These are phyloP conservation scores for Vanacampus margaritifer DNA, from an alignment of 2,113 vertebrate species.

Conservation along the genomic window DNA sequence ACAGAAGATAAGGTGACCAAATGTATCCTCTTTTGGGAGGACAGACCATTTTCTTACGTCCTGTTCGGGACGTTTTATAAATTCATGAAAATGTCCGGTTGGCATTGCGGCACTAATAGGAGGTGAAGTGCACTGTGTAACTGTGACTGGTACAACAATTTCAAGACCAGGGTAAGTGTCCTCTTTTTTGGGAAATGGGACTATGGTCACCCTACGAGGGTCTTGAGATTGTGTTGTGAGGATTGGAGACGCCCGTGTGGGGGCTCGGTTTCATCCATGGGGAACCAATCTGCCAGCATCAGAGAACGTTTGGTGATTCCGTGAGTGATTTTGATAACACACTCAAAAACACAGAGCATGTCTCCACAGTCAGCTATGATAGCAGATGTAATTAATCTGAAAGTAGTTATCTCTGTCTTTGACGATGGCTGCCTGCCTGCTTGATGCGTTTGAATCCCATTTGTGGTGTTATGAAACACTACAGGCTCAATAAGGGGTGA, in stretches of 20 bases:
- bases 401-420: conserved; percentile 59
- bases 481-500: neutral
- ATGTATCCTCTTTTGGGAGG: too few relatives aligned
- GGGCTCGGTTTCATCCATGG: conserved; percentile 43
- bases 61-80: too few relatives aligned
- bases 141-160: too few relatives aligned
- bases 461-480: conserved; percentile 3
- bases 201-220: too few relatives aligned
- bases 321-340: conserved; percentile 61
- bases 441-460: conserved; percentile 25
- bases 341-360: neutral
- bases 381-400: conserved; percentile 65
- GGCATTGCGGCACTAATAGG: too few relatives aligned
- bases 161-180: too few relatives aligned
- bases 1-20: too few relatives aligned
- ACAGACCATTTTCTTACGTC: too few relatives aligned
- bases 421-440: conserved; percentile 19
- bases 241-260: conserved; percentile 19
- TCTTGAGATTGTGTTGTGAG: conserved; percentile 32
- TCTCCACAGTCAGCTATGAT: conserved; percentile 58
- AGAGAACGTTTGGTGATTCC: conserved; percentile 53
- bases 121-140: too few relatives aligned
- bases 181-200: too few relatives aligned
- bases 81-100: too few relatives aligned
- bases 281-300: conserved; percentile 50